Evolutionary conservation across 2,113 vertebrate species (phyloP), one percentile per base, ranked within the genome.

Genomic region (Stigmatopora nigra): DNA sequence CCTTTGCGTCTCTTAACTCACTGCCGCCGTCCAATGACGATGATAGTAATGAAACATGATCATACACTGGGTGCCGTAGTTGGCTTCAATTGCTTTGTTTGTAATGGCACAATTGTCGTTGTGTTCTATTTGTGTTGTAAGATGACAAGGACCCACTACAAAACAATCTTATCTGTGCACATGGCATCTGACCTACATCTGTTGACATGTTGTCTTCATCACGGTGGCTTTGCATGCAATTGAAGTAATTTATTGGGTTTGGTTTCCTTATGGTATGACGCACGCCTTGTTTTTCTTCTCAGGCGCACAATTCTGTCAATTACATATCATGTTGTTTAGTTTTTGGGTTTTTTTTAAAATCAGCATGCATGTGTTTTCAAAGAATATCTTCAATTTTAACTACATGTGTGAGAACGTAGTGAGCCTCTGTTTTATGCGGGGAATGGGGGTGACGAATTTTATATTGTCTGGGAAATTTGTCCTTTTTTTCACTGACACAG

Each of bases 301-400:
- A 60, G 55, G 52, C 69, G 61, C 63, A 73, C 16, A 51, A 61
- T 73, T 76, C 77, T 78, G 68, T 56, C 53, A 56, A 31, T 56
- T 20, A 5, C 22, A 56, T 31, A 31, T 56, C 53, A 31, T 22
- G 25, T 4, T 31, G 11, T 48, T 48, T 48, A 22, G 1, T 55
- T 3, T 55, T 12, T 55, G 25, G 14, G 20, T 55, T 4, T 53
- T 53, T 20, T n/a, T n/a, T 78, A 69, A 64, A 47, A 73, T 72
- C 48, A 46, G 41, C 75, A 19, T 19, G 44, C 79, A 82, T 86
- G 76, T 86, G 81, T 65, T 79, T 55, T 76, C 65, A 74, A 86
- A 86, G 13, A 78, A 79, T 65, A 57, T 45, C 38, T 45, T 8
- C n/a, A 45, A 61, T 15, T 3, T 11, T 20, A 61, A 61, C 41